These are phyloP conservation scores for Dryobates pubescens DNA, from an alignment of 2,797 vertebrate species.

Conservation along the genomic window DNA sequence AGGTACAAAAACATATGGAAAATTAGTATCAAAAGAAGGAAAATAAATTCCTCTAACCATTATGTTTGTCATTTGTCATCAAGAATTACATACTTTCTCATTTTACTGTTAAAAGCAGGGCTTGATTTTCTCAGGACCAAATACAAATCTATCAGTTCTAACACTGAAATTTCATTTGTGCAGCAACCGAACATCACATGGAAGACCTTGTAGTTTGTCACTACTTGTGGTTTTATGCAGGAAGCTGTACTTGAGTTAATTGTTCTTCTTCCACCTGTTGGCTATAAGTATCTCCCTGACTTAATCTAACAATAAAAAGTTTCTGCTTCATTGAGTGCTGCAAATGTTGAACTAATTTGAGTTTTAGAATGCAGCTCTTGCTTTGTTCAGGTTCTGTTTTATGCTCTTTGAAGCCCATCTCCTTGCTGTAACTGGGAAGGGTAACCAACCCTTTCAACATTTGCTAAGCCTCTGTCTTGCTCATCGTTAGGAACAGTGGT, in stretches of 20 bases:
- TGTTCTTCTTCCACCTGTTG: neutral
- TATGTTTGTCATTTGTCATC: neutral
- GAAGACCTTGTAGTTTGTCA: neutral
- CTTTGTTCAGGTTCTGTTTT: conserved; percentile 36
- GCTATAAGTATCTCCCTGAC: neutral
- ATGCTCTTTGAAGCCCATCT: conserved; percentile 20
- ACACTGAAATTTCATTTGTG: neutral
- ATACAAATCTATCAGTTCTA: neutral
- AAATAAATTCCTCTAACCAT: neutral
- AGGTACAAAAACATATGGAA: neutral
- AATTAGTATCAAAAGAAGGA: neutral
- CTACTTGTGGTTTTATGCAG: neutral
- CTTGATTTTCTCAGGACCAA: neutral
- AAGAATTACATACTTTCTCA: neutral
- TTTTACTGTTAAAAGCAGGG: neutral
- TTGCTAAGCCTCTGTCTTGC: neutral
- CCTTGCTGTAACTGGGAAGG: neutral
- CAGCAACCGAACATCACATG: neutral
- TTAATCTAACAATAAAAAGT: conserved; percentile 9
- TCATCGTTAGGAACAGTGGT: neutral
- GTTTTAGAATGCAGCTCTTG: conserved; percentile 14
- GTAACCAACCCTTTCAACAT: conserved; percentile 29
- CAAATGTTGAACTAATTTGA: conserved; percentile 30
- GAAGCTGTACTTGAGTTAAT: neutral
- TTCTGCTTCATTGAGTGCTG: neutral